Evolutionary conservation across 2,113 vertebrate genomes (phyloP).

Genomic region (Stomatorhinus ivindoensis): DNA sequence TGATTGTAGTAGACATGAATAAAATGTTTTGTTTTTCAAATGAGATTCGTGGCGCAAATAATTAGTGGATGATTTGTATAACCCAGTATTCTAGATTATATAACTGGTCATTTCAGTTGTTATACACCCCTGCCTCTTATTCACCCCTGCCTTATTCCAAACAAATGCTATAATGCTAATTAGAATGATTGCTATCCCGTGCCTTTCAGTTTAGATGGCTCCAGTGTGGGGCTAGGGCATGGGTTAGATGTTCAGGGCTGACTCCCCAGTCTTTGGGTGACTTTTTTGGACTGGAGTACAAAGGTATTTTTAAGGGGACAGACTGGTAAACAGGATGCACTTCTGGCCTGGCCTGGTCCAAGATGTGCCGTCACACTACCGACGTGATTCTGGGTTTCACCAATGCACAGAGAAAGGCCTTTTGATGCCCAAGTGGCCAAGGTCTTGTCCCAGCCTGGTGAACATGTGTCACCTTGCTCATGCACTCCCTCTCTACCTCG

Average conservation of each 20-base stretch:
- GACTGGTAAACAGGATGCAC: background rate
- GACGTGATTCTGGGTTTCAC: background rate
- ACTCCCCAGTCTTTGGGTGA: background rate
- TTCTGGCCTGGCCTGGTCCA: background rate
- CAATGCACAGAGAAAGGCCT: background rate
- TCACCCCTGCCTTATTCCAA: background rate
- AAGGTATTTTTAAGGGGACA: background rate
- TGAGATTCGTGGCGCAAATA: background rate
- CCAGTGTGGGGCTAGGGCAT: background rate
- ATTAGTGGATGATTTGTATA: background rate
- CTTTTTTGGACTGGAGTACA: background rate
- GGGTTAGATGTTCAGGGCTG: background rate
- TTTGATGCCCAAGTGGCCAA: background rate
- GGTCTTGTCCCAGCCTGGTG: background rate
- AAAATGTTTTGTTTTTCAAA: background rate
- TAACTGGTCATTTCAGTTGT: background rate
- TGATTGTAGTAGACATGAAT: background rate
- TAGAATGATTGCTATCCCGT: background rate
- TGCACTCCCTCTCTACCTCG: background rate
- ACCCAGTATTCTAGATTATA: background rate
- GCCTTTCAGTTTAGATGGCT: background rate
- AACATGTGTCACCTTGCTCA: background rate
- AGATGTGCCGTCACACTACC: background rate
- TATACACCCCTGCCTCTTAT: background rate
- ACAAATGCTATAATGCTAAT: background rate